phyloP scores from a whole-genome alignment of 2,113 vertebrate genomes.

The Pogona vitticeps region DNA sequence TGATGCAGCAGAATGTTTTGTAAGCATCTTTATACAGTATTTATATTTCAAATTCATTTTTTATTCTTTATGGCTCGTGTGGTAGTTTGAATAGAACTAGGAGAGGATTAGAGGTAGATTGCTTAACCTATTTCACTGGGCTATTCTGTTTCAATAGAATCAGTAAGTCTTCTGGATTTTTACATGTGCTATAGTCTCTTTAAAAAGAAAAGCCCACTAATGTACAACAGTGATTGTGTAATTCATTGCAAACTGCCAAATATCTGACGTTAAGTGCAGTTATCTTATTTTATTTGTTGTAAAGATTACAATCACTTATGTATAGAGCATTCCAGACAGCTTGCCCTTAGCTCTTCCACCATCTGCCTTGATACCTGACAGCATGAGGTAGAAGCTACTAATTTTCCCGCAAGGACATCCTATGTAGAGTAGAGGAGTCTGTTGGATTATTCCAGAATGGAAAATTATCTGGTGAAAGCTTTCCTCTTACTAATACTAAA shows the following conservation, averaged over 20 bases:
- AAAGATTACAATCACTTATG: background rate
- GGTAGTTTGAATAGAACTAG: background rate
- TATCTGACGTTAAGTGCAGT: background rate
- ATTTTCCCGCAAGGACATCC: background rate
- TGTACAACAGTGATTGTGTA: background rate
- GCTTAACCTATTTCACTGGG: background rate
- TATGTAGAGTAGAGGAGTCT: background rate
- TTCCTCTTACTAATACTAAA: background rate
- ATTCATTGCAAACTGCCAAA: background rate
- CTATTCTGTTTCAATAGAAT: no score
- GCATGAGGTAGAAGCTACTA: no score
- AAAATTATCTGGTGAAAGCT: background rate
- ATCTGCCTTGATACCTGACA: background rate
- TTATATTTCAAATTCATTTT: background rate
- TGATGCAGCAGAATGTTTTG: slow-evolving; percentile 98
- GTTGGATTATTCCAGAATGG: background rate
- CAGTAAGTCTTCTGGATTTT: background rate
- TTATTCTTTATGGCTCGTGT: background rate
- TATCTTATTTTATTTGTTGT: background rate
- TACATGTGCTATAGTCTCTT: background rate
- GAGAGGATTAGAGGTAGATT: background rate
- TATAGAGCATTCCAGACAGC: background rate
- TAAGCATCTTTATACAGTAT: slow-evolving; percentile 73
- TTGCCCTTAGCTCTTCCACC: background rate
- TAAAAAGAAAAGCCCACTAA: background rate